Evolutionary conservation across 2,888 invertebrate species (phyloP), one percentile per base, ranked within the genome.

Genomic region (Ichneumon xanthorius): DNA sequence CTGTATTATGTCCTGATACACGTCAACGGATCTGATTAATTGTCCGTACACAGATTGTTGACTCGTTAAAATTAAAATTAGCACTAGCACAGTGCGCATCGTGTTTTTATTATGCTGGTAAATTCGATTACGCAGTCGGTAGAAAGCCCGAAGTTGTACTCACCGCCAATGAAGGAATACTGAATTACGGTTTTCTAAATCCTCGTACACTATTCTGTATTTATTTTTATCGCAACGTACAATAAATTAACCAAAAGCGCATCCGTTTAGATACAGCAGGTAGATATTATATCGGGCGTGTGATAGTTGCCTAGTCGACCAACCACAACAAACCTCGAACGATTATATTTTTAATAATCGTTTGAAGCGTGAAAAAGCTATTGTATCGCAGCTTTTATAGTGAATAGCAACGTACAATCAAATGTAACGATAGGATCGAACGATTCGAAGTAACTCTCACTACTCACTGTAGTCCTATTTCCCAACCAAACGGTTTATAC

Each of bases 1-100:
- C 40, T 88, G 85, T 30, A 93, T 91, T 14, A 94, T 55, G 7
- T 82, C 58, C 78, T 90, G 55, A 68, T 94, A 94, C 11, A 92
- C 87, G 16, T 86, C 33, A 30, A 89, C 78, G 1, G 92, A 90
- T 67, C 92, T 87, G 22, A 92, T 89, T 7, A 92, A 80, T n/a
- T 87, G 88, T 30, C 82, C 61, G 7, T 33, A 9, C 40, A 58
- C 72, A 19, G 48, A 5, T 30, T 19, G 50, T 5, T 19, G 37
- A 9, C 73, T 80, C 40, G 77, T 75, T 16, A 87, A 63, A 22
- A 40, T 26, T 33, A 76, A 67, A 53, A 53, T 58, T 50, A 78
- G 16, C 30, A 86, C 19, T n/a, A 77, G 6, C 55, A 40, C 65
- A 55, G 72, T 65, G 4, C 11, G 14, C 6, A 75, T 50, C 70